Percentiles rank a stretch among this genome's conserved stretches.
Evolutionary conservation across 2,888 invertebrate species (phyloP).

Genomic region (Archaeoteleia sp.): DNA sequence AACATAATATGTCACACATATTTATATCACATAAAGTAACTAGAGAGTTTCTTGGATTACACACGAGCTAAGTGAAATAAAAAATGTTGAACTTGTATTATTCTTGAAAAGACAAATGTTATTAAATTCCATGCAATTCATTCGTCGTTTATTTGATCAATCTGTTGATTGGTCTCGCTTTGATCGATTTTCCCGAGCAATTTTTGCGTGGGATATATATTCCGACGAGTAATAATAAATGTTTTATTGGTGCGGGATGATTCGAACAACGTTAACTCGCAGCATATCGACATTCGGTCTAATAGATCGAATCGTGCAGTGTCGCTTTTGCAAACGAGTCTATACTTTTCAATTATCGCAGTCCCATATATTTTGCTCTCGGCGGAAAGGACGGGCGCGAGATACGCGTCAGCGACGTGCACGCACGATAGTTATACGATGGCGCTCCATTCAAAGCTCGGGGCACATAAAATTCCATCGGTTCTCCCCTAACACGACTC

Average conservation of each 20-base stretch:
- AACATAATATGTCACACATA: no score
- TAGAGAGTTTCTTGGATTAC: no score
- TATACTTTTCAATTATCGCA: conserved; percentile 52
- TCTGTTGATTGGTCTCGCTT: conserved; percentile 22
- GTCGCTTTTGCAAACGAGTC: conserved; percentile 30
- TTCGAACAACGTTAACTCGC: conserved; percentile 1
- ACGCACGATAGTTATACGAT: conserved; percentile 31
- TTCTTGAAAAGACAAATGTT: conserved; percentile 5
- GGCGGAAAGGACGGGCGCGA: conserved; percentile 19
- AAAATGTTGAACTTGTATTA: no score
- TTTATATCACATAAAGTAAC: no score
- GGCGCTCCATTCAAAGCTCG: conserved; percentile 53
- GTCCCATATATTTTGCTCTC: conserved; percentile 25
- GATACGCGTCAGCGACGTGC: conserved; percentile 34
- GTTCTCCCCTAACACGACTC: conserved; percentile 22
- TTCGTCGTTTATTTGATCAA: conserved; percentile 15
- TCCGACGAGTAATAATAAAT: conserved; percentile 32
- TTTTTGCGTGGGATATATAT: conserved; percentile 7
- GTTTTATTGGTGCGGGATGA: conserved; percentile 33
- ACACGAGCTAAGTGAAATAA: no score
- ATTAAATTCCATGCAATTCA: conserved; percentile 7
- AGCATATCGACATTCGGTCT: conserved; percentile 7
- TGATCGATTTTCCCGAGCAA: conserved; percentile 3
- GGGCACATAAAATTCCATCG: conserved; percentile 62
- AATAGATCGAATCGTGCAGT: conserved; percentile 20